Evolutionary conservation across 2,797 vertebrate genomes (phyloP), one percentile per base, ranked within the genome.

Genomic region (Alauda arvensis): DNA sequence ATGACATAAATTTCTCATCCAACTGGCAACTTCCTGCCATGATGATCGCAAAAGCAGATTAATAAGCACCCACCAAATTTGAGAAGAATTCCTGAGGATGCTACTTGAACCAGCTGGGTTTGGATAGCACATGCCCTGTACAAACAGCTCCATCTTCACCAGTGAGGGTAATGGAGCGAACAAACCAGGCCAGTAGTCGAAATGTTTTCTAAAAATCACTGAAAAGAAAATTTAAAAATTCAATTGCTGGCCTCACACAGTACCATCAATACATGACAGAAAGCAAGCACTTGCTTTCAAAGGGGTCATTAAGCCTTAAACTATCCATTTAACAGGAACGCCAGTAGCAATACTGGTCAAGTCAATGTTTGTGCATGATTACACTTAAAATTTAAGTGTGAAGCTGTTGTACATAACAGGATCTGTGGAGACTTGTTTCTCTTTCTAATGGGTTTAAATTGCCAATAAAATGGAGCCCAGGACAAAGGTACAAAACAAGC

Each of bases 261-360:
- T 51, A 46, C 39, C 23, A 20, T 89, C 79, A 61, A 90, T 85
- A 78, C 3, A 5, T 4, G 49, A 87, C 66, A 83, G 45, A 91
- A 91, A 90, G 45, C 66, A 70, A 89, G 71, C 77, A 82, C 55
- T 87, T 55, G 12, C 26, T 71, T 95, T 86, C 77, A 70, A 86
- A 84, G 67, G 71, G 85, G 77, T 90, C 88, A 92, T 94, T 94
- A 93, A 92, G 65, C 87, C 66, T 91, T 87, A 87, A 94, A 93
- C 87, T 85, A 67, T 51, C 71, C 93, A 92, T 91, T 95, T 94
- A 92, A 87, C 69, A 72, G 1, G 15, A 91, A 68, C 0, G 55
- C 77, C 78, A 90, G 77, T 46, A 88, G 87, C 94, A 91, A 89
- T 80, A 77, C 39, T 82, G 77, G 89, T 91, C 93, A 87, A 92